These are phyloP conservation scores for Pelagia noctiluca DNA, from an alignment of 30 jellyfish, hydroid and myxozoan genomes.

Conservation along the genomic window DNA sequence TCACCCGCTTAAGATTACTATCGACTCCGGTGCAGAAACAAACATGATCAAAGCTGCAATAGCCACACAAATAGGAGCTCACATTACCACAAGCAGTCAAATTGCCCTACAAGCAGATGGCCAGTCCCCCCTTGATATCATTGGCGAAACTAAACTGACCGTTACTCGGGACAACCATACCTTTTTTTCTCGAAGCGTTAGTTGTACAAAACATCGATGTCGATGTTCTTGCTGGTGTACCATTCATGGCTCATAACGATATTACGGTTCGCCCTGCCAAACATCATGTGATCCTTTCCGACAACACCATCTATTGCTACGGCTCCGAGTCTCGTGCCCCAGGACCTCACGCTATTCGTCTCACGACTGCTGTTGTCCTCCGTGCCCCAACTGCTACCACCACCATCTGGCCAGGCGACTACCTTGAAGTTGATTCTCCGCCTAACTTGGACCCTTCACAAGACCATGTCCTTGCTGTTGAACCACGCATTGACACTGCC, in stretches of 20 bases:
- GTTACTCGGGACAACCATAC: background rate
- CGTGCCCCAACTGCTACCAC: background rate
- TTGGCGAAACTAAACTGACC: slow-evolving; percentile 17
- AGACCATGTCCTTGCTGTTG: background rate
- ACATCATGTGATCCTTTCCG: background rate
- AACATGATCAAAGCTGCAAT: slow-evolving; percentile 5
- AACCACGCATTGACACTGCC: no score
- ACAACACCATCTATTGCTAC: background rate
- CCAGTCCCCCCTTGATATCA: background rate
- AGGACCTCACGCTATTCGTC: background rate
- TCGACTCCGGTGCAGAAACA: slow-evolving; percentile 17
- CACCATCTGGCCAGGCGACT: slow-evolving; percentile 1
- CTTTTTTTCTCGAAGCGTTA: background rate
- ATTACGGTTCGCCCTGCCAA: slow-evolving; percentile 12
- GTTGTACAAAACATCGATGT: slow-evolving; percentile 16
- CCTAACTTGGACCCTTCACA: background rate
- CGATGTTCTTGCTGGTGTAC: slow-evolving; percentile 18
- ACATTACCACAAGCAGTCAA: background rate
- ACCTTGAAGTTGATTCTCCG: background rate
- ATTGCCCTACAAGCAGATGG: slow-evolving; percentile 6
- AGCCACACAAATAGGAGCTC: slow-evolving; percentile 7
- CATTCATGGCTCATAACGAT: slow-evolving; percentile 17
- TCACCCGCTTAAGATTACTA: background rate
- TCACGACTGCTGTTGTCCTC: background rate
- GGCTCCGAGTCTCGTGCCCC: background rate